Base-by-base conservation (phyloP, 2,113 vertebrate species). In the Columba janthina region DNA sequence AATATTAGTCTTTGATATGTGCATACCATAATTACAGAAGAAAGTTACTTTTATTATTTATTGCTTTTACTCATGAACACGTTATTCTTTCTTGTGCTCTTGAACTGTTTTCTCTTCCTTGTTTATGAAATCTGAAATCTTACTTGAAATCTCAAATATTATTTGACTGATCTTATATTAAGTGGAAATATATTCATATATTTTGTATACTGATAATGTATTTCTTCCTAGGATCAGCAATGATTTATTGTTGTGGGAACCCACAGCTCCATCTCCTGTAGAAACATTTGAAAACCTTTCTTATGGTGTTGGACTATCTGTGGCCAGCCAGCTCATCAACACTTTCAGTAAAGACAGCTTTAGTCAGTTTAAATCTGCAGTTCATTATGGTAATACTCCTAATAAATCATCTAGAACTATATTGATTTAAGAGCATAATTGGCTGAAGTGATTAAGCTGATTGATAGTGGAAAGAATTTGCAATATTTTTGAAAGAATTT, bases 191-290 rank as follows among this genome's bases (percentile, higher is more conserved):
- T 24, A 34, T 21, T 77, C 0, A 50, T 31, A 6, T 15, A 4
- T 54, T 73, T 86, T 95, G 22, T 89, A 32, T 67, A 91, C 75
- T 29, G 46, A 70, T 62, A 50, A 69, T 83, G 10, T 95, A 53
- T 97, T 87, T 92, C 83, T 93, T 97, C 93, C 29, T 96, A 99
- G 99, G 96, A 98, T 99, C 97, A 99, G 99, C 96, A 99, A 99
- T 95, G 99, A 99, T 93, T 97, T 99, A 91, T 94, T 99, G 38
- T 97, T 99, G 15, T 99, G 99, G 99, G 99, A 99, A 95, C 99
- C 99, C 65, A 99, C 99, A 42, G 99, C 99, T 89, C 99, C 99
- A 15, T 99, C 99, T 71, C 99, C 99, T 31, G 99, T 99, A 88
- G 99, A 99, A 97, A 99, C 99, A 1, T 98, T 99, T 87, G 99